Percentiles rank a stretch among this genome's conserved stretches.
Conservation (phyloP, 2,797 vertebrate species). For the Micromesistius poutassou region DNA sequence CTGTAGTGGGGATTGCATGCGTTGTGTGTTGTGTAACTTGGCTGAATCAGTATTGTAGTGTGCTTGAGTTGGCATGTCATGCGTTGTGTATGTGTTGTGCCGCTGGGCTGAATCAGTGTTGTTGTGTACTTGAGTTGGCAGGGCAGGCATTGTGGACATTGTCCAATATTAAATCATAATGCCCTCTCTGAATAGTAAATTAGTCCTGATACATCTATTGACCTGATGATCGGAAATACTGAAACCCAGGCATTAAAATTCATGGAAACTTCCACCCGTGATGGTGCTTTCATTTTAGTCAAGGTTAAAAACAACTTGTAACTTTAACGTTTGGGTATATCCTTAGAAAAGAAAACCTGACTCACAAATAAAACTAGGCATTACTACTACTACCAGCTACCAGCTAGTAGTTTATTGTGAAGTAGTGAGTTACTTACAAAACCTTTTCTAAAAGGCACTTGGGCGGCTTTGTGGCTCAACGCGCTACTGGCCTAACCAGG, state of each 20-base stretch:
- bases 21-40: background rate
- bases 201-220: background rate
- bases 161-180: background rate
- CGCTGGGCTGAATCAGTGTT: background rate
- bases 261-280: background rate
- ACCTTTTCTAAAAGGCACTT: too few relatives aligned
- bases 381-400: too few relatives aligned
- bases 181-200: background rate
- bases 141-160: background rate
- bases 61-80: too few relatives aligned
- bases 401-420: too few relatives aligned
- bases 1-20: background rate
- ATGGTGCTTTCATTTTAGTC: too few relatives aligned
- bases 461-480: background rate
- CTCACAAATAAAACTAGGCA: too few relatives aligned
- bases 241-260: background rate
- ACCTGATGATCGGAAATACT: background rate
- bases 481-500: background rate
- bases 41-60: background rate
- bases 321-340: too few relatives aligned
- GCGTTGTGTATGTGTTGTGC: background rate
- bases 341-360: too few relatives aligned
- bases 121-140: too few relatives aligned
- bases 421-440: too few relatives aligned
- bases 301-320: too few relatives aligned